Evolutionary conservation across 2,797 vertebrate species (phyloP).

Genomic region (Schizopygopsis pylzovi): DNA sequence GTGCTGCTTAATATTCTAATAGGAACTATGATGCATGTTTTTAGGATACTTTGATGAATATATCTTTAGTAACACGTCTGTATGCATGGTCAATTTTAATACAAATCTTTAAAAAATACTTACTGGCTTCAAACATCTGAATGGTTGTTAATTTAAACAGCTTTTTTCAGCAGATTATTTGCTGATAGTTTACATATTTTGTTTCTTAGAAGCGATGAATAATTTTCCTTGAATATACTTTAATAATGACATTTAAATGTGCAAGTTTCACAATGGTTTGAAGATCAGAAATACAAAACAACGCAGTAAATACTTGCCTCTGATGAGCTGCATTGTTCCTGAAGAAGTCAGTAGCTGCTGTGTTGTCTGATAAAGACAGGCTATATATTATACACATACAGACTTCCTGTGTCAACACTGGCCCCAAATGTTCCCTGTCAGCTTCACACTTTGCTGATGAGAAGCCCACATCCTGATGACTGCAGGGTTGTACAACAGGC

Average conservation of each 20-base stretch:
- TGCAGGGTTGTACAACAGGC: neutral
- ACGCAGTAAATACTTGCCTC: constrained; percentile 41
- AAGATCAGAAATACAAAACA: neutral
- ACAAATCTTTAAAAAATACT: neutral
- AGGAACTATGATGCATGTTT: neutral
- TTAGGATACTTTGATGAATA: neutral
- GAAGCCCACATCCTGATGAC: constrained; percentile 19
- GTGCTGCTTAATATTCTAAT: neutral
- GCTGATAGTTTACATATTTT: no score
- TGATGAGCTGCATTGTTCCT: constrained; percentile 40
- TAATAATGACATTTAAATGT: neutral
- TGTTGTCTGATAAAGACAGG: constrained; percentile 29
- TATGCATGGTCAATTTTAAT: neutral
- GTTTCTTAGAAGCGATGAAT: no score
- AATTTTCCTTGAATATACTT: no score
- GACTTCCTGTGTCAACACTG: constrained; percentile 50
- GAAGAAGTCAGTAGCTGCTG: neutral
- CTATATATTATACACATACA: constrained; percentile 6
- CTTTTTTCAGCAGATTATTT: no score
- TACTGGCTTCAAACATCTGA: neutral
- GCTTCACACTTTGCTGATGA: neutral
- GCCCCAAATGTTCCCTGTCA: neutral
- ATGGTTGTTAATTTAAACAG: no score
- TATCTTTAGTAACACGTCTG: neutral
- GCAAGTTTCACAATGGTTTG: neutral